These are phyloP conservation scores for Morus bassanus DNA, from an alignment of 2,797 vertebrate species.

Conservation along the genomic window DNA sequence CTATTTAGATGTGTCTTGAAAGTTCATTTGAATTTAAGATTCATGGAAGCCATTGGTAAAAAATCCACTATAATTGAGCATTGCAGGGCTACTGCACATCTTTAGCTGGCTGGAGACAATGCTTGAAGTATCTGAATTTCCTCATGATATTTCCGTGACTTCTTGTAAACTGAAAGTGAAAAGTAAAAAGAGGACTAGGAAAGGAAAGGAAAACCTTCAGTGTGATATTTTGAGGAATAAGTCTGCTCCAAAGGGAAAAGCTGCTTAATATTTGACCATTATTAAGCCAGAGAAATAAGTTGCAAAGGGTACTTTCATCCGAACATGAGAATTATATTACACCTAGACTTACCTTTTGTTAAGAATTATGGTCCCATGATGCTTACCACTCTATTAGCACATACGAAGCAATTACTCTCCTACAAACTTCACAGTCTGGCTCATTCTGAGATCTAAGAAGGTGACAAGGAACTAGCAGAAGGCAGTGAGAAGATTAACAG, in stretches of 20 bases:
- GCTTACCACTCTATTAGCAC: neutral
- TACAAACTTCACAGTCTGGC: neutral
- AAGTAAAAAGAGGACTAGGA: neutral
- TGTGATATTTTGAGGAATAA: neutral
- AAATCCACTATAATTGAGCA: neutral
- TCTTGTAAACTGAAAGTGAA: neutral
- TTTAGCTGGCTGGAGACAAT: neutral
- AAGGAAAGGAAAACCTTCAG: neutral
- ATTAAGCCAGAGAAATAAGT: neutral
- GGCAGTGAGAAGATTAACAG: neutral
- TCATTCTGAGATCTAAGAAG: neutral
- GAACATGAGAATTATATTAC: neutral
- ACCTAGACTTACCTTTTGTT: neutral
- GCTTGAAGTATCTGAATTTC: neutral
- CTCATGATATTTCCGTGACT: neutral
- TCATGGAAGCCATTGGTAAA: neutral
- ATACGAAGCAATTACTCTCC: neutral
- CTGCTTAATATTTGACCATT: neutral
- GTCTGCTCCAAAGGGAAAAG: neutral
- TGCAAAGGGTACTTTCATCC: neutral
- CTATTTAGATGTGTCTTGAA: neutral
- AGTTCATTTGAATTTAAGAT: conserved; percentile 30
- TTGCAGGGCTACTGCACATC: neutral
- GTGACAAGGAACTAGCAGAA: neutral
- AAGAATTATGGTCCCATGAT: neutral